These are phyloP conservation scores for Heloderma charlesbogerti DNA, from an alignment of 2,113 vertebrate species.

Conservation along the genomic window DNA sequence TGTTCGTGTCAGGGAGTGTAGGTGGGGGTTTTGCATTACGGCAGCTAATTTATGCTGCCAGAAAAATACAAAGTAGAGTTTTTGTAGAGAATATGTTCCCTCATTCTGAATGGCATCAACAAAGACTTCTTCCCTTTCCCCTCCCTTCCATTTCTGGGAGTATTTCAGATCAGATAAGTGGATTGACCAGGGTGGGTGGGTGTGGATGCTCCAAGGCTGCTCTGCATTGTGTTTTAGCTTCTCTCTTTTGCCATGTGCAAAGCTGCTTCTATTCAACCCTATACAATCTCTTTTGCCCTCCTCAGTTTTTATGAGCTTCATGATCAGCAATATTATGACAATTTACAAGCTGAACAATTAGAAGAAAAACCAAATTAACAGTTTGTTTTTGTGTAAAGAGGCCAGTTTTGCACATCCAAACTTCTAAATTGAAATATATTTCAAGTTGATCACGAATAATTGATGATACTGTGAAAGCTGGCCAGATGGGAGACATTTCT, in stretches of 20 bases:
- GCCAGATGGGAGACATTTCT: slow-evolving; percentile 7
- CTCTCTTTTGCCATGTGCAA: too few relatives aligned
- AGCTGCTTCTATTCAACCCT: not conserved
- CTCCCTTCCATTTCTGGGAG: not conserved
- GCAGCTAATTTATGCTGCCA: too few relatives aligned
- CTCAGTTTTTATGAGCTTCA: not conserved
- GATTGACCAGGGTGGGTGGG: not conserved
- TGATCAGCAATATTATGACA: not conserved
- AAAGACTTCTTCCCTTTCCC: not conserved
- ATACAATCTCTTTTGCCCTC: not conserved
- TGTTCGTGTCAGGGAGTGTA: too few relatives aligned
- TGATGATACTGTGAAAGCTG: not conserved
- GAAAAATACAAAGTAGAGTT: too few relatives aligned
- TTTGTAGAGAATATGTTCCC: too few relatives aligned
- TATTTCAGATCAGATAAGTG: not conserved
- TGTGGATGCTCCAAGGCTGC: not conserved
- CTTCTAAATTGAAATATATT: not conserved
- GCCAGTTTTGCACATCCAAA: not conserved
- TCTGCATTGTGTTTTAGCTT: too few relatives aligned
- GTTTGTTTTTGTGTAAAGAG: not conserved
- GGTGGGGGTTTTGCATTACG: too few relatives aligned
- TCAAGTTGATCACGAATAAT: slow-evolving; percentile 3
- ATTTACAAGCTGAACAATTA: not conserved
- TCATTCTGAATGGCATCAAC: not conserved
- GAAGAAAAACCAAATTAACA: not conserved